Conservation (phyloP, 1,140 invertebrate species). For the Aphelenchoides fujianensis region DNA sequence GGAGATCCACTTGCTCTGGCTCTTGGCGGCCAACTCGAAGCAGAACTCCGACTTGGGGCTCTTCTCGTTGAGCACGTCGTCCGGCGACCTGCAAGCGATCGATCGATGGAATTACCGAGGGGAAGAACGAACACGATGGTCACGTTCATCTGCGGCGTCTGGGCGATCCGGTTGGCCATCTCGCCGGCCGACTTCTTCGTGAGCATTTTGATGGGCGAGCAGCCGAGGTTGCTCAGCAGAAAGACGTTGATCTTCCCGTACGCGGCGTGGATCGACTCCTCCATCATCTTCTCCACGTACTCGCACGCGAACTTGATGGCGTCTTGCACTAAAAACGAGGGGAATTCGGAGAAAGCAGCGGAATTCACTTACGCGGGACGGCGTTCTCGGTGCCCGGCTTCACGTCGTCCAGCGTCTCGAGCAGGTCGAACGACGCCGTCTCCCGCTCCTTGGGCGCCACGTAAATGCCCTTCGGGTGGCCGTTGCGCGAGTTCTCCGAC, state of each 20-base stretch:
- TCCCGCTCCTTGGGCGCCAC: not conserved
- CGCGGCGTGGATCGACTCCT: not conserved
- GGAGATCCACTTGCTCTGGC: slow-evolving; percentile 2
- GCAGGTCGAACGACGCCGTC: not conserved
- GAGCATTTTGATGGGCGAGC: not conserved
- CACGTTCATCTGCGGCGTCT: not conserved
- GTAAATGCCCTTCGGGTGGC: not conserved
- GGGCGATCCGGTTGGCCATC: slow-evolving; percentile 5
- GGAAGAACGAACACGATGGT: not conserved
- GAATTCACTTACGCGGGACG: not conserved
- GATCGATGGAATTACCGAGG: not conserved
- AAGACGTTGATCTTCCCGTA: not conserved
- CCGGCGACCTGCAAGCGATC: slow-evolving; percentile 6
- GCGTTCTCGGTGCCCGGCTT: not conserved
- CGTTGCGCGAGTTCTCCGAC: not conserved
- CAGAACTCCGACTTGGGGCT: not conserved
- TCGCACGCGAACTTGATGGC: slow-evolving; percentile 1
- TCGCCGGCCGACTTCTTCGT: not conserved
- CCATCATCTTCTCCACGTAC: not conserved
- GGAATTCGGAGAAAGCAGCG: not conserved
- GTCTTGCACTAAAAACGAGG: not conserved
- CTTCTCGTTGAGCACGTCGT: slow-evolving; percentile 6
- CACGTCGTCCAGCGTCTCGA: slow-evolving; percentile 6
- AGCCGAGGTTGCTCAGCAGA: slow-evolving; percentile 9
- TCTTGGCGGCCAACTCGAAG: not conserved